Percentiles rank a stretch among this genome's conserved stretches.
Conservation (phyloP, 2,113 vertebrate species). For the Willisornis vidua region DNA sequence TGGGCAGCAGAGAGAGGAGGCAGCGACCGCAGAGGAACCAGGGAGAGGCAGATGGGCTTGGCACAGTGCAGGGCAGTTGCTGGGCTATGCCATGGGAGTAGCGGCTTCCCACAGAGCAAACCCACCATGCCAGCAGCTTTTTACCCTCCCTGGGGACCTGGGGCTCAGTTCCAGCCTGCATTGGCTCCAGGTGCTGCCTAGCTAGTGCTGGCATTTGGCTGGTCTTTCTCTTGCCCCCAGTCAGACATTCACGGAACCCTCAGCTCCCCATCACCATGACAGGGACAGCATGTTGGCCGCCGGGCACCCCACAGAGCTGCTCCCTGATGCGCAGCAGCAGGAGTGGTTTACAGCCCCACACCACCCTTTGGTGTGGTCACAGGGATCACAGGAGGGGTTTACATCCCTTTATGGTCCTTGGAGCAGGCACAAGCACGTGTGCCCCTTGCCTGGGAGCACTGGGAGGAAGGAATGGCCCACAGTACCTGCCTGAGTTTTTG, state of each 20-base stretch:
- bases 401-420: background rate
- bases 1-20: background rate
- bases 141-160: accelerated
- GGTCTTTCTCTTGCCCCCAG: background rate
- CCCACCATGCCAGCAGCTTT: accelerated
- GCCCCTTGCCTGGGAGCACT: background rate
- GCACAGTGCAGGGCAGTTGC: background rate
- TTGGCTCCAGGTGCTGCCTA: background rate
- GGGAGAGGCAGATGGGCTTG: background rate
- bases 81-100: background rate
- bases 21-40: background rate
- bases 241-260: background rate
- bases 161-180: background rate
- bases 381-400: background rate
- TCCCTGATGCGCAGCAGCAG: background rate
- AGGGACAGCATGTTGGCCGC: background rate
- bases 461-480: conserved; percentile 50
- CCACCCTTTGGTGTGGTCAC: background rate
- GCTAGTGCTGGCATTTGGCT: background rate
- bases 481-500: conserved; percentile 87
- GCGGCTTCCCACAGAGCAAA: background rate
- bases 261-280: background rate
- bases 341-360: background rate
- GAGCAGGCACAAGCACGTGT: accelerated
- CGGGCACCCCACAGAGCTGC: background rate